Percentiles rank a stretch among this genome's conserved stretches.
Conservation (phyloP, 2,888 invertebrate genomes). For the Himalopsyche anomala region DNA sequence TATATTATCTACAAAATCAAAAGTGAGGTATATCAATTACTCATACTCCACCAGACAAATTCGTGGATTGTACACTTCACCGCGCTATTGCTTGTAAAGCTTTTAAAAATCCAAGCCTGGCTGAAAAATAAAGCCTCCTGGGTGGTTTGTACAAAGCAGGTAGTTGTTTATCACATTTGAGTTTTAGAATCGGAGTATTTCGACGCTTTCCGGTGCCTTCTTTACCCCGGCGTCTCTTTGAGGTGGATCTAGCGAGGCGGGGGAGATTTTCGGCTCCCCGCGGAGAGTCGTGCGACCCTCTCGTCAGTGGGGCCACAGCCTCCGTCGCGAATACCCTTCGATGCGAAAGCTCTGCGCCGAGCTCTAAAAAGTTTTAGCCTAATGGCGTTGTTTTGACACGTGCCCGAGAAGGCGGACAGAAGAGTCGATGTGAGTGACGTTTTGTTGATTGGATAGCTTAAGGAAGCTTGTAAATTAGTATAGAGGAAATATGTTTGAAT, state of each 20-base stretch:
- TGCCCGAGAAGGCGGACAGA: slow-evolving; percentile 47
- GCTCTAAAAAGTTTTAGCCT: slow-evolving; percentile 50
- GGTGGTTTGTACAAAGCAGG: slow-evolving; percentile 22
- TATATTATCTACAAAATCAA: not conserved
- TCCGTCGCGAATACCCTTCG: slow-evolving; percentile 41
- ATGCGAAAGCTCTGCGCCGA: slow-evolving; percentile 10
- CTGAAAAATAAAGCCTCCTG: slow-evolving; percentile 23
- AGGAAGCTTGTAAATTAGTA: slow-evolving; percentile 18
- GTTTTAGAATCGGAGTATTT: slow-evolving; percentile 31
- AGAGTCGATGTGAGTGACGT: slow-evolving; percentile 56
- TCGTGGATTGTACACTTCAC: slow-evolving; percentile 16
- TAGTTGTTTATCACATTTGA: slow-evolving; percentile 46
- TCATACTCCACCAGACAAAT: not conserved
- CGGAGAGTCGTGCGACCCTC: slow-evolving; percentile 44
- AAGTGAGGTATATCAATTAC: not conserved
- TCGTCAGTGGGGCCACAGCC: slow-evolving; percentile 41
- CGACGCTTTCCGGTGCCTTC: slow-evolving; percentile 44
- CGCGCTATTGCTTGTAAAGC: not conserved
- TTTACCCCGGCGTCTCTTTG: slow-evolving; percentile 22
- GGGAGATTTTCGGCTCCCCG: slow-evolving; percentile 32
- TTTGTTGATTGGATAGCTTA: slow-evolving; percentile 48
- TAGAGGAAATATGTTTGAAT: not conserved
- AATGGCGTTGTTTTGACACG: slow-evolving; percentile 57
- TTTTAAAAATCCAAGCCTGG: not conserved
- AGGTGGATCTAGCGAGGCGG: slow-evolving; percentile 2